Conservation (phyloP, 2,797 vertebrate species). For the Spheniscus humboldti region DNA sequence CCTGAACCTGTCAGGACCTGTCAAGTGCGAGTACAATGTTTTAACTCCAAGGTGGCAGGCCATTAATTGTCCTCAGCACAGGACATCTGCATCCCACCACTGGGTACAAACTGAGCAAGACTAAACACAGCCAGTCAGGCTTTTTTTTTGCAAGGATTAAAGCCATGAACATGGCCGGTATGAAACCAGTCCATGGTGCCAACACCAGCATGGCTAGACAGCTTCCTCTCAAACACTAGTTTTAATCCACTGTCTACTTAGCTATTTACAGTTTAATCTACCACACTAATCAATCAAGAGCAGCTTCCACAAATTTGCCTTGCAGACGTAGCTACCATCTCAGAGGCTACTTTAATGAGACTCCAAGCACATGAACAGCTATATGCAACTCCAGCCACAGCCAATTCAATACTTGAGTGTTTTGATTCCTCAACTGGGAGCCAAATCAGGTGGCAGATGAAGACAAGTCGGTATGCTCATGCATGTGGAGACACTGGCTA, state of each 20-base stretch:
- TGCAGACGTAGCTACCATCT: background rate
- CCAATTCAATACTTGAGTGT: rapidly evolving
- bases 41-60: background rate
- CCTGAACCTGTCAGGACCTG: background rate
- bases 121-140: background rate
- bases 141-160: background rate
- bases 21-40: rapidly evolving
- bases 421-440: background rate
- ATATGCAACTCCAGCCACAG: rapidly evolving
- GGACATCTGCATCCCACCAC: background rate
- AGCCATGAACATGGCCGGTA: background rate
- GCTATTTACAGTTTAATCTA: background rate
- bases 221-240: background rate
- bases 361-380: background rate
- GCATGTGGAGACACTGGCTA: rapidly evolving
- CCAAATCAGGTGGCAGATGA: background rate
- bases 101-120: background rate
- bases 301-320: background rate
- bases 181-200: background rate
- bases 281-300: background rate
- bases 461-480: background rate
- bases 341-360: background rate
- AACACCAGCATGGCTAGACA: background rate
- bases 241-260: background rate
- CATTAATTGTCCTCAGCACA: background rate